Percentiles rank a stretch among this genome's conserved stretches.
These are phyloP conservation scores for Polydrusus pterygomalis DNA, from an alignment of 2,888 invertebrate genomes.

Conservation along the genomic window DNA sequence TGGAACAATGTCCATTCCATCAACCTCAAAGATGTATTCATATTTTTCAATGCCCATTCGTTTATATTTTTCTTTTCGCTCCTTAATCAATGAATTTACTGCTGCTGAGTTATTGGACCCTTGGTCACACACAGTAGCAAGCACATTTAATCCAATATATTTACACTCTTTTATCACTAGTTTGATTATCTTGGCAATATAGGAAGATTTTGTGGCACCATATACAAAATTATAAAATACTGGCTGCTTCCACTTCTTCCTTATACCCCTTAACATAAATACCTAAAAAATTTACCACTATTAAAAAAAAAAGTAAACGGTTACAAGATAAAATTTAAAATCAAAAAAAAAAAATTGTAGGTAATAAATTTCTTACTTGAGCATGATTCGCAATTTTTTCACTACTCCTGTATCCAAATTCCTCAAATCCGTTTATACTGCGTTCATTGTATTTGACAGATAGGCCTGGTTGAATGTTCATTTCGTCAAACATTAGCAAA, in stretches of 20 bases:
- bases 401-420: constrained; percentile 29
- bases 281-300: constrained; percentile 27
- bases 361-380: constrained; percentile 22
- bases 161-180: constrained; percentile 24
- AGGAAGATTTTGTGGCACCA: constrained; percentile 42
- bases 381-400: constrained; percentile 34
- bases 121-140: constrained; percentile 58
- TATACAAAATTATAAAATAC: constrained; percentile 46
- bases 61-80: constrained; percentile 11
- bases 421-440: constrained; percentile 39
- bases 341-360: not conserved
- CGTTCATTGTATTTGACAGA: constrained; percentile 28
- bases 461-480: constrained; percentile 51
- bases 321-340: not conserved
- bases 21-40: constrained; percentile 10
- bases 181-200: constrained; percentile 33
- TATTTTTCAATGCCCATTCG: not conserved
- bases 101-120: constrained; percentile 53
- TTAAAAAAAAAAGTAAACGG: not conserved
- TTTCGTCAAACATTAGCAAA: constrained; percentile 55
- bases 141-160: constrained; percentile 51
- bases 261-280: constrained; percentile 42
- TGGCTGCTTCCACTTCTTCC: constrained; percentile 54
- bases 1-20: constrained; percentile 13
- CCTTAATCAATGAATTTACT: constrained; percentile 25